phyloP scores from a whole-genome alignment of 2,888 invertebrate species.

The Esperia sulphurella region DNA sequence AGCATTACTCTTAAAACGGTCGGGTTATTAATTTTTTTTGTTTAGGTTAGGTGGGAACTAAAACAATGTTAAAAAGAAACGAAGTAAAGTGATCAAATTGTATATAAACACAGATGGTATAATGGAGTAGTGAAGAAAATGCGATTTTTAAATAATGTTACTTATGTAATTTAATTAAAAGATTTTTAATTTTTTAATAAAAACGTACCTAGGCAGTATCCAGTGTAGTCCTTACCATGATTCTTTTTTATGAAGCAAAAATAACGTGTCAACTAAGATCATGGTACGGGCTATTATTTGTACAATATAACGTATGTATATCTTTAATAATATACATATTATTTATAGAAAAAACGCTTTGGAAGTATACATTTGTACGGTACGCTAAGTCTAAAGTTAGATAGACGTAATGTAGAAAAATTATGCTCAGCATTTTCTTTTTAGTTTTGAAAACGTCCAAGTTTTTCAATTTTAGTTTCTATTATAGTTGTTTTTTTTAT shows the following conservation, averaged over 20 bases:
- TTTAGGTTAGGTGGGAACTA: constrained; percentile 61
- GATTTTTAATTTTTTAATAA: constrained; percentile 19
- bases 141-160: constrained; percentile 36
- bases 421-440: constrained; percentile 56
- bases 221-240: constrained; percentile 15
- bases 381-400: constrained; percentile 58
- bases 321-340: constrained; percentile 30
- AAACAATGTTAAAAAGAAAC: constrained; percentile 70
- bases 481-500: too few relatives aligned
- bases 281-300: background rate
- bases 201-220: constrained; percentile 18
- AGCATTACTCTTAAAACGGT: background rate
- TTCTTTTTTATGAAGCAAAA: constrained; percentile 14
- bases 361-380: constrained; percentile 62
- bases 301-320: constrained; percentile 28
- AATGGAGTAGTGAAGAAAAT: constrained; percentile 25
- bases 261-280: constrained; percentile 14
- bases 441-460: constrained; percentile 33
- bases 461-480: constrained; percentile 11
- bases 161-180: constrained; percentile 30
- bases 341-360: constrained; percentile 63
- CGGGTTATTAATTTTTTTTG: constrained; percentile 1
- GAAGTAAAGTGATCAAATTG: constrained; percentile 60
- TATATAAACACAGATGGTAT: constrained; percentile 53
- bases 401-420: constrained; percentile 65